Conservation (phyloP, 2,888 invertebrate species). For the Eulithis prunata region DNA sequence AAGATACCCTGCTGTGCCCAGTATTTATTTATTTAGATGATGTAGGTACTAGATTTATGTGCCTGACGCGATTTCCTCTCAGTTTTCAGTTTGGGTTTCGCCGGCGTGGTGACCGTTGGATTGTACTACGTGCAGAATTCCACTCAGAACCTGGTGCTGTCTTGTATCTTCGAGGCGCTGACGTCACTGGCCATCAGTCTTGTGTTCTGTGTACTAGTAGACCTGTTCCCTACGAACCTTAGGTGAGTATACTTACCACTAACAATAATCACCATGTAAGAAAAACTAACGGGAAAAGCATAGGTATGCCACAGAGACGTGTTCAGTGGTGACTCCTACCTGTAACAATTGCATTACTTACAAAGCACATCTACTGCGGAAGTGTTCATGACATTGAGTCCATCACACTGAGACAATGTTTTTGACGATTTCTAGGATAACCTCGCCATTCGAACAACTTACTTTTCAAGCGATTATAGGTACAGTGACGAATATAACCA, state of each 20-base stretch:
- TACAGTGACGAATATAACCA: background rate
- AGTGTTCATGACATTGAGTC: too few relatives aligned
- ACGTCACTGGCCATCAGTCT: slow-evolving; percentile 92
- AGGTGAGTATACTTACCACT: slow-evolving; percentile 82
- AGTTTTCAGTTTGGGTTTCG: slow-evolving; percentile 91
- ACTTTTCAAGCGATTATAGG: background rate
- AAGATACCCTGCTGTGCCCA: too few relatives aligned
- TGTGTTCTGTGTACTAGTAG: slow-evolving; percentile 92
- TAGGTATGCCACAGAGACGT: too few relatives aligned
- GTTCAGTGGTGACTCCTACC: too few relatives aligned
- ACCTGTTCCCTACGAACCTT: slow-evolving; percentile 92
- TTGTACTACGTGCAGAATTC: slow-evolving; percentile 90
- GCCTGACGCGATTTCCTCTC: slow-evolving; percentile 32
- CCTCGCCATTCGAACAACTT: background rate
- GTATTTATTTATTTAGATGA: too few relatives aligned
- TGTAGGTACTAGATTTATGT: too few relatives aligned
- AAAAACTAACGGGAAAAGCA: too few relatives aligned
- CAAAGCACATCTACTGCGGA: too few relatives aligned
- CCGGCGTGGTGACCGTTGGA: slow-evolving; percentile 89
- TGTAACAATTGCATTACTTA: too few relatives aligned
- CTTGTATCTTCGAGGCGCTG: slow-evolving; percentile 91
- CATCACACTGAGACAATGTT: too few relatives aligned
- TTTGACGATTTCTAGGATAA: too few relatives aligned
- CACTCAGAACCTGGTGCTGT: slow-evolving; percentile 88
- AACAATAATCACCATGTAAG: background rate